Evolutionary conservation across 2,113 vertebrate genomes (phyloP), one percentile per base, ranked within the genome.

Genomic region (Bombycilla garrulus): DNA sequence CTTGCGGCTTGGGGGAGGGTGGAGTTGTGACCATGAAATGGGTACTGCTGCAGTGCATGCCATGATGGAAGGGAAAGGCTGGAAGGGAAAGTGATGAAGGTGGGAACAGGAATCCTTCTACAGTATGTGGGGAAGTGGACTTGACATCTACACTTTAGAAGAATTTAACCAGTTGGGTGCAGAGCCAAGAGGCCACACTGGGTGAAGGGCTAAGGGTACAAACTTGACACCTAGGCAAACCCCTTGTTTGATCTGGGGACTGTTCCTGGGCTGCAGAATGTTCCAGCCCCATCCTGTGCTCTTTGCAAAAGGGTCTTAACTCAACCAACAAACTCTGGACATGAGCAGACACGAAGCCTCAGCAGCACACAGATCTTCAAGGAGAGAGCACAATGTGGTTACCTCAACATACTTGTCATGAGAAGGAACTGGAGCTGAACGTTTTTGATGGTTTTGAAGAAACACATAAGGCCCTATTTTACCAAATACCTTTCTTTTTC

Each of bases 381-480:
- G 48, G 40, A 81, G 50, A 81, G 71, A 71, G 90, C 53, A 77
- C 66, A 80, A 38, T 65, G 81, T 71, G 90, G 79, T 95, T 91
- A 77, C 70, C 38, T 92, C 73, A 64, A 65, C 81, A 92, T 65
- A 89, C 18, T 84, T 95, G 80, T 90, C 81, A 56, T 45, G 45
- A 92, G 58, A 64, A 50, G 47, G 60, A 81, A 42, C 57, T 71
- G 28, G 42, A 94, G 11, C 40, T 94, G 83, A 86, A 90, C 78
- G 67, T 31, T 10, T 92, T 79, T 90, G 50, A 92, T 91, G 86
- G 93, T 92, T 97, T 94, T 94, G 50, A 33, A 91, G 76, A 76
- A 96, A 92, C 62, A 94, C 54, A 69, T 28, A 67, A 82, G 28
- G 53, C 22, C 15, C 91, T 93, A 80, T 97, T 95, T 80, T 48